phyloP scores from a whole-genome alignment of 2,888 invertebrate species.

The Dicyrtoma fusca region DNA sequence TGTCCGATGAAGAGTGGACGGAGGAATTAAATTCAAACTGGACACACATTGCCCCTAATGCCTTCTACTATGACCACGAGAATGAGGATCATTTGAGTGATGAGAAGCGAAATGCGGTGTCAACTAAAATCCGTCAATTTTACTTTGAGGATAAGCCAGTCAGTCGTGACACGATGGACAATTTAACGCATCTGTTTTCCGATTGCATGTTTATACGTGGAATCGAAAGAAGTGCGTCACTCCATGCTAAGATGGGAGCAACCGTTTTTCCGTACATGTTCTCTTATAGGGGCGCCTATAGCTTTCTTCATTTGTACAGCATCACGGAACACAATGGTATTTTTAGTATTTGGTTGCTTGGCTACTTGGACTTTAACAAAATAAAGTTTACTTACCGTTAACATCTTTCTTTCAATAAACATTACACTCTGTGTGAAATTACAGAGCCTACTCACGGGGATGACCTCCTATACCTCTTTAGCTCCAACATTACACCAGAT shows the following conservation, averaged over 20 bases:
- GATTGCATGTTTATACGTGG: slow-evolving; percentile 13
- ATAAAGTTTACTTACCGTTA: too few species aligned
- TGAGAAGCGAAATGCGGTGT: not conserved
- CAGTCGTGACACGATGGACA: not conserved
- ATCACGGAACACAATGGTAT: slow-evolving; percentile 15
- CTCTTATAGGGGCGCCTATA: not conserved
- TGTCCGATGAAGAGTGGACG: not conserved
- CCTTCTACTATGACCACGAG: not conserved
- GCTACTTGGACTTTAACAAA: too few species aligned
- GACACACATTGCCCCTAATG: not conserved
- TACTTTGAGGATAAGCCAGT: slow-evolving; percentile 14
- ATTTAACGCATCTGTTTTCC: slow-evolving; percentile 4
- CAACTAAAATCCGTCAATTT: slow-evolving; percentile 4
- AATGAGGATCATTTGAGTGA: slow-evolving; percentile 4
- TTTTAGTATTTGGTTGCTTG: too few species aligned
- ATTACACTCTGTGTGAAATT: too few species aligned
- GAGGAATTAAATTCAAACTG: slow-evolving; percentile 5
- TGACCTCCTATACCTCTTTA: slow-evolving; percentile 8
- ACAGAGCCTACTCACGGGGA: slow-evolving; percentile 9
- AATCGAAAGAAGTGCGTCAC: not conserved
- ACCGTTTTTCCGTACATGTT: slow-evolving; percentile 10
- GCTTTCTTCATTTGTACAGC: slow-evolving; percentile 4
- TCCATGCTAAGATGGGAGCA: slow-evolving; percentile 1
- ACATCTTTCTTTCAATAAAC: too few species aligned
- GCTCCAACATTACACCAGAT: not conserved